Base-by-base conservation (phyloP, 2,888 invertebrate species). In the Cremastinae sp. region DNA sequence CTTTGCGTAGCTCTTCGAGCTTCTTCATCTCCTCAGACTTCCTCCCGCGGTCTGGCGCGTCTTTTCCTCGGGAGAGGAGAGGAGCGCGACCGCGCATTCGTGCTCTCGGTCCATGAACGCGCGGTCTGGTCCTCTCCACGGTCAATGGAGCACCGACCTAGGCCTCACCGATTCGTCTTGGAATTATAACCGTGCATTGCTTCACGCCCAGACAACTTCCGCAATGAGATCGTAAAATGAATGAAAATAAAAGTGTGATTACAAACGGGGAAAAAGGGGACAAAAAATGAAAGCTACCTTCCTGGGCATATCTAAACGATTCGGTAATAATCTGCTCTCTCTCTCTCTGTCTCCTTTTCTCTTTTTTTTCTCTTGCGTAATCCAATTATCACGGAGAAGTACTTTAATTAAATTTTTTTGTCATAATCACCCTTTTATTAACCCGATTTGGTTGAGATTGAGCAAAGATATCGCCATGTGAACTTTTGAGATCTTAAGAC, bases 51-150 rank as follows among this genome's bases (percentile, higher is more conserved):
- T 66, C 66, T 66, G 20, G 43, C 66, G 34, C 45, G 34, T 36
- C 18, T 56, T 56, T 66, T 56, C 43, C 54, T 28, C 64, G 9
- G n/a, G 18, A 43, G 65, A 51, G 41, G 5, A 28, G 28, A 28
- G 5, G 28, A 28, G 2, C 43, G 47, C 43, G 49, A 16, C 62
- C 36, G 36, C 73, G 66, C 70, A 58, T 49, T 49, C 49, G 70
- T 70, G 53, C 49, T 69, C 69, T 71, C 59, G 69, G 73, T 78
- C 79, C 80, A 79, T 79, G 81, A 79, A 75, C 80, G 76, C 71
- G 75, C 68, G 62, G 74, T 51, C 75, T 62, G 61, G 64, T 59
- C 38, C 47, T 54, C 43, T 68, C 75, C 65, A 74, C 76, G 76
- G 76, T 77, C 76, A 77, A 77, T 77, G 76, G 73, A 77, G 61